Evolutionary conservation across 2,888 invertebrate species (phyloP).

Genomic region (Aphidius colemani): DNA sequence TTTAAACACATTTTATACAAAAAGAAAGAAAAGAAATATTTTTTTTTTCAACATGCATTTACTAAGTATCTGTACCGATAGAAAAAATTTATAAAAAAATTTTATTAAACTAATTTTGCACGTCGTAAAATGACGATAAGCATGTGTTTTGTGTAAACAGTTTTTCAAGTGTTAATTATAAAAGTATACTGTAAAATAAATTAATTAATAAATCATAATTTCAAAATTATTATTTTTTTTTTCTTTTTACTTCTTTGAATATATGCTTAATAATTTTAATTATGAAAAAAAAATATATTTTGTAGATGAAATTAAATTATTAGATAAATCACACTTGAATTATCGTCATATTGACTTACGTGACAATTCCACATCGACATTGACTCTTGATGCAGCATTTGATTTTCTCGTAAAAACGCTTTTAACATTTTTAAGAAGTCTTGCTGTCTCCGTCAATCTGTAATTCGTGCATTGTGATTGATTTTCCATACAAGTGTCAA

Average conservation of each 20-base stretch:
- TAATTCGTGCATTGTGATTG: conserved; percentile 55
- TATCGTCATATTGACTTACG: conserved; percentile 71
- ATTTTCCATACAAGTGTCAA: conserved; percentile 33
- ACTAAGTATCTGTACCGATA: neutral
- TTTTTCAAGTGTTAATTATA: conserved; percentile 2
- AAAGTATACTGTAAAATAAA: conserved; percentile 1
- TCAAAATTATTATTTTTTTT: no score
- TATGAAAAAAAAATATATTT: no score
- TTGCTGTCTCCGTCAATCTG: conserved; percentile 97
- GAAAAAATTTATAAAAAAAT: neutral
- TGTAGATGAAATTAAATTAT: no score
- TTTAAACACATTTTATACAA: neutral
- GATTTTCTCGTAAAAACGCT: conserved; percentile 87
- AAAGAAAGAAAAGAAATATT: neutral
- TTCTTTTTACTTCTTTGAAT: no score
- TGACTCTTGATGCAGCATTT: conserved; percentile 72
- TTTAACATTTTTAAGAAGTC: conserved; percentile 92
- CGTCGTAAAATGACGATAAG: conserved; percentile 13
- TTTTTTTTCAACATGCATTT: neutral
- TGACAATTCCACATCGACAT: conserved; percentile 87
- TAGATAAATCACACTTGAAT: no score
- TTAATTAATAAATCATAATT: neutral
- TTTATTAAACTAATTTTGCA: conserved; percentile 1
- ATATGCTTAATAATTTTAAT: no score
- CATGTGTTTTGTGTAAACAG: conserved; percentile 14